phyloP scores from a whole-genome alignment of 2,888 invertebrate genomes.

The Caenorhabditis sp. region DNA sequence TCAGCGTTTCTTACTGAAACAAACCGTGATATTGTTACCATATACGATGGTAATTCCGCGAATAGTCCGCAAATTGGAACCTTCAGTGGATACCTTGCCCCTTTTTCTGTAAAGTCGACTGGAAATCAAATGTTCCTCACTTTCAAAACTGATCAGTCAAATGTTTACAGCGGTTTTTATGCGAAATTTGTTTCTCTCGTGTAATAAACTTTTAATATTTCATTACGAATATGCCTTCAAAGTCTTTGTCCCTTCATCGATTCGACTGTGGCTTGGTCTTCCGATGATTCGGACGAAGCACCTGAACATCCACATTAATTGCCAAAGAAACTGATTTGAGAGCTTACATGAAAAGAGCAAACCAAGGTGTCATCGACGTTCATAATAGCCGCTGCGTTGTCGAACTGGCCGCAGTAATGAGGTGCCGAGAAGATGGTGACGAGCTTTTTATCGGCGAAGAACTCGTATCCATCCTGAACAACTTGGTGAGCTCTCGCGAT shows the following conservation, averaged over 20 bases:
- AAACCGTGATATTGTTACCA: background rate
- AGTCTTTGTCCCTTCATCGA: constrained; percentile 9
- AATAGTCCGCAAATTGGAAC: background rate
- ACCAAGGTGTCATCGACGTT: constrained; percentile 75
- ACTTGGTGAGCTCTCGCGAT: constrained; percentile 83
- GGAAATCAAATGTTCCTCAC: constrained; percentile 15
- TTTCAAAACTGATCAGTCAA: constrained; percentile 6
- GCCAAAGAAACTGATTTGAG: background rate
- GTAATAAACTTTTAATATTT: too few relatives aligned
- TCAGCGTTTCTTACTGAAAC: background rate
- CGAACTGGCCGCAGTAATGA: constrained; percentile 77
- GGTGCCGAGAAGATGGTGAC: constrained; percentile 76
- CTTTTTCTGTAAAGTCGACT: background rate
- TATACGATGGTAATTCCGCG: constrained; percentile 11
- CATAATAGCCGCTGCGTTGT: constrained; percentile 79
- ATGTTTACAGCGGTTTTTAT: background rate
- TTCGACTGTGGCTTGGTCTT: constrained; percentile 21
- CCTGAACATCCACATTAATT: constrained; percentile 23
- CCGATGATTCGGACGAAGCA: constrained; percentile 37
- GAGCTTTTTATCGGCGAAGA: constrained; percentile 84
- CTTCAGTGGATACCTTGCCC: background rate
- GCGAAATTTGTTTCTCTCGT: background rate
- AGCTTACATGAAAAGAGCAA: constrained; percentile 75
- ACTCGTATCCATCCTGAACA: constrained; percentile 86
- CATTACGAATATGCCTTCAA: too few relatives aligned